A percentile compares a stretch with the other conserved stretches of the same genome.
Evolutionary conservation across 2,888 invertebrate species (phyloP).

Genomic region (Drosophila affinis): DNA sequence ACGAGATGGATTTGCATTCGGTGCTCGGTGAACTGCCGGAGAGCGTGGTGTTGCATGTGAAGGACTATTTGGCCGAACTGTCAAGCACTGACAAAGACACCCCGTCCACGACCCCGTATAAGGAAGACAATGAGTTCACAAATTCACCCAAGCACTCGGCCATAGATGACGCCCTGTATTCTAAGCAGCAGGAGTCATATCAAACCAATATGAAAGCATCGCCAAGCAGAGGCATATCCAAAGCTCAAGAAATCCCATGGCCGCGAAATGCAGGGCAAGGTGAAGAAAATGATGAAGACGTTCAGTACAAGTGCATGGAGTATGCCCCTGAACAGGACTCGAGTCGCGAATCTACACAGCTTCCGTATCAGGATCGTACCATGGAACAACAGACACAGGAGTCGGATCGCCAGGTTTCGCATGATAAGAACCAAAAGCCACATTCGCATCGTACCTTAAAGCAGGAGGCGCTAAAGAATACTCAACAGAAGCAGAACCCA

Average conservation of each 20-base stretch:
- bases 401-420: background rate
- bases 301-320: background rate
- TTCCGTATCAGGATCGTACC: background rate
- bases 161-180: background rate
- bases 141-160: background rate
- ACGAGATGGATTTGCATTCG: conserved; percentile 57
- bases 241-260: background rate
- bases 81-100: background rate
- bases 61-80: too few species aligned
- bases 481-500: background rate
- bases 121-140: too few species aligned
- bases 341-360: background rate
- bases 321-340: background rate
- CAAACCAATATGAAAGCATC: background rate
- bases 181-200: background rate
- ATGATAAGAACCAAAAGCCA: background rate
- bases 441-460: background rate
- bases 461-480: background rate
- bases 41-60: conserved; percentile 13
- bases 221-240: background rate
- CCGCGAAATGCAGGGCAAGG: too few species aligned
- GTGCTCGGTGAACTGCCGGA: conserved; percentile 35
- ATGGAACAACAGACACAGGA: background rate
- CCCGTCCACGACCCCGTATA: too few species aligned
- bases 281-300: too few species aligned